Evolutionary conservation across 2,888 invertebrate genomes (phyloP).

Genomic region (Eupithecia subfuscata): DNA sequence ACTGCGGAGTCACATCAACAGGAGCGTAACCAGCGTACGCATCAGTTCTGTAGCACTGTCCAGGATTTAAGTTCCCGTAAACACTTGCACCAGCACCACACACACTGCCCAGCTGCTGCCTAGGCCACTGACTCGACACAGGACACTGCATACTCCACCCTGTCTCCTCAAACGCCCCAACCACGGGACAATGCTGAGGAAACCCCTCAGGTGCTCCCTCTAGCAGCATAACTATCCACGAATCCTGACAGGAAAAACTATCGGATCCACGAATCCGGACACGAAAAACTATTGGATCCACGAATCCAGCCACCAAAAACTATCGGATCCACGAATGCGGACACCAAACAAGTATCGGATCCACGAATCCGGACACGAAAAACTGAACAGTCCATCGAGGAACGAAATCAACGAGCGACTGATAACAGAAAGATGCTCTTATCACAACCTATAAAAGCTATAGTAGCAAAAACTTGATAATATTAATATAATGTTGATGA

Average conservation of each 20-base stretch:
- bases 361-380: slow-evolving; percentile 47
- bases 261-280: slow-evolving; percentile 42
- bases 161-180: slow-evolving; percentile 60
- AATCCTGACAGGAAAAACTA: slow-evolving; percentile 47
- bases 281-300: slow-evolving; percentile 48
- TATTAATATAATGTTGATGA: slow-evolving; percentile 63
- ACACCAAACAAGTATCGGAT: slow-evolving; percentile 48
- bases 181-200: slow-evolving; percentile 62
- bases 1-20: slow-evolving; percentile 50
- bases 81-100: slow-evolving; percentile 53
- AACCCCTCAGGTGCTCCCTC: slow-evolving; percentile 57
- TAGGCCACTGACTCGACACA: slow-evolving; percentile 64
- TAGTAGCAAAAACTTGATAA: slow-evolving; percentile 76
- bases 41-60: slow-evolving; percentile 63
- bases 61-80: slow-evolving; percentile 53
- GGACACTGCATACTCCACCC: slow-evolving; percentile 71
- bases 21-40: slow-evolving; percentile 52
- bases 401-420: slow-evolving; percentile 76
- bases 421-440: slow-evolving; percentile 78
- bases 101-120: slow-evolving; percentile 54
- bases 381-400: slow-evolving; percentile 74
- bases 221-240: slow-evolving; percentile 63
- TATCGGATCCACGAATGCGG: too few relatives aligned
- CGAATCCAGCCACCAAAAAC: slow-evolving; percentile 47
- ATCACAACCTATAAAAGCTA: slow-evolving; percentile 69